These are phyloP conservation scores for Proteles cristata DNA, from an alignment of 2,113 vertebrate genomes.

Conservation along the genomic window DNA sequence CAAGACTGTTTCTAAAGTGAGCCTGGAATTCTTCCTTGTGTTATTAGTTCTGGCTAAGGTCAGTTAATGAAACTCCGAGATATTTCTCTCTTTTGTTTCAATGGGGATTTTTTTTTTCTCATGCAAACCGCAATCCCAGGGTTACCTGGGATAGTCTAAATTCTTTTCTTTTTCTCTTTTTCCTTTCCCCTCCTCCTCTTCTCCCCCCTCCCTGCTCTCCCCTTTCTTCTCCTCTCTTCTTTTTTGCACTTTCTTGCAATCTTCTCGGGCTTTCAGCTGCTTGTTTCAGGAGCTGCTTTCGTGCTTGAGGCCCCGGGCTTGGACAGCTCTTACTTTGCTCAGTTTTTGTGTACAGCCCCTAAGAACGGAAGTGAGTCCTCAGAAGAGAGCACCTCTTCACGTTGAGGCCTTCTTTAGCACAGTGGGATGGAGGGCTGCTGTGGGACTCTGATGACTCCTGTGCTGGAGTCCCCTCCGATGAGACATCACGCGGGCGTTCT, in stretches of 20 bases:
- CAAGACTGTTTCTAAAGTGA: constrained; percentile 2
- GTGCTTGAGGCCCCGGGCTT: background rate
- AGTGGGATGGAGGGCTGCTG: background rate
- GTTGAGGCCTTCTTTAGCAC: background rate
- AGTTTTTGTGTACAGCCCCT: background rate
- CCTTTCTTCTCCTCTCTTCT: background rate
- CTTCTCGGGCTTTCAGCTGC: background rate
- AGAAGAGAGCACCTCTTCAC: background rate
- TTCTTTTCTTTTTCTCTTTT: background rate
- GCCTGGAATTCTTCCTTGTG: background rate
- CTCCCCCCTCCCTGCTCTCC: fast-evolving
- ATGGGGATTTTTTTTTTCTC: too few relatives aligned
- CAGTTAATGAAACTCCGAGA: background rate
- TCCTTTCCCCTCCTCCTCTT: background rate
- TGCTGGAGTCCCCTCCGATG: background rate
- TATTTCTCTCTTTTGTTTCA: background rate
- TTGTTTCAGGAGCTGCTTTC: background rate
- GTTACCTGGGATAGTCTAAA: background rate
- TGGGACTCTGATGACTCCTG: background rate
- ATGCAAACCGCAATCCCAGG: background rate
- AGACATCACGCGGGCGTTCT: background rate
- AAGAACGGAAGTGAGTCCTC: background rate
- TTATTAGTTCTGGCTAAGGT: background rate
- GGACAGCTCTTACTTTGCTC: background rate
- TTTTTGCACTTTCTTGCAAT: background rate